These are phyloP conservation scores for Actinemys pallida DNA, from an alignment of 2,113 vertebrate genomes.

Conservation along the genomic window DNA sequence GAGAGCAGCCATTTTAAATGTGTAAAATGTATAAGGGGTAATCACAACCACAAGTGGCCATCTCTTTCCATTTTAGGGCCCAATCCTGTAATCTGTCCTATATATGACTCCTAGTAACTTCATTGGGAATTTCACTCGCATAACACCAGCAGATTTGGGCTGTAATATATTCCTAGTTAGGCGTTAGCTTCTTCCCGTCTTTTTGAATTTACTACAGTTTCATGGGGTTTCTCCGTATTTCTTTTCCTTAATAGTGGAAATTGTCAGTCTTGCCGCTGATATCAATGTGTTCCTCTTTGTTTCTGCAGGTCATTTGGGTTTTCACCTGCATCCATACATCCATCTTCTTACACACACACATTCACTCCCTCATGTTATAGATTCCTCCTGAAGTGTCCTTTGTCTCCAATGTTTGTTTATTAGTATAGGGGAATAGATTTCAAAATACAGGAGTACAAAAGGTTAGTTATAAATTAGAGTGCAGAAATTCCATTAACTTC, in stretches of 20 bases:
- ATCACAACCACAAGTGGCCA: background rate
- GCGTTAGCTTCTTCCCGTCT: background rate
- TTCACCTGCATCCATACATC: background rate
- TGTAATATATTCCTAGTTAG: background rate
- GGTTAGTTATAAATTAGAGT: conserved; percentile 51
- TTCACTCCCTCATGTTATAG: background rate
- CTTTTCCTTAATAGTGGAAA: background rate
- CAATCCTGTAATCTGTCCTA: background rate
- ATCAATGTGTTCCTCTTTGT: conserved; percentile 11
- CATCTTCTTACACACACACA: background rate
- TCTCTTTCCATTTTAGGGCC: background rate
- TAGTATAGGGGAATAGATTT: conserved; percentile 42
- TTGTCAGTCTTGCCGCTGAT: conserved; percentile 24
- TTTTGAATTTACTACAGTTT: background rate
- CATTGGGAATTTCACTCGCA: background rate
- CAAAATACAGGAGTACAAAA: conserved; percentile 48
- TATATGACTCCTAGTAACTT: background rate
- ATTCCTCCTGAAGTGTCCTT: conserved; percentile 35
- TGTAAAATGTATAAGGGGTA: background rate
- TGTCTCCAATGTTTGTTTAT: conserved; percentile 48
- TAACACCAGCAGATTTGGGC: background rate
- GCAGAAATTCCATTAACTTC: conserved; percentile 30
- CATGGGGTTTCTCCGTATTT: background rate
- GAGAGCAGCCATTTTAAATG: background rate
- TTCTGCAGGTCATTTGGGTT: background rate